A percentile compares a stretch with the other conserved stretches of the same genome.
These are phyloP conservation scores for Tenthredo amoena DNA, from an alignment of 2,888 invertebrate genomes.

Conservation along the genomic window DNA sequence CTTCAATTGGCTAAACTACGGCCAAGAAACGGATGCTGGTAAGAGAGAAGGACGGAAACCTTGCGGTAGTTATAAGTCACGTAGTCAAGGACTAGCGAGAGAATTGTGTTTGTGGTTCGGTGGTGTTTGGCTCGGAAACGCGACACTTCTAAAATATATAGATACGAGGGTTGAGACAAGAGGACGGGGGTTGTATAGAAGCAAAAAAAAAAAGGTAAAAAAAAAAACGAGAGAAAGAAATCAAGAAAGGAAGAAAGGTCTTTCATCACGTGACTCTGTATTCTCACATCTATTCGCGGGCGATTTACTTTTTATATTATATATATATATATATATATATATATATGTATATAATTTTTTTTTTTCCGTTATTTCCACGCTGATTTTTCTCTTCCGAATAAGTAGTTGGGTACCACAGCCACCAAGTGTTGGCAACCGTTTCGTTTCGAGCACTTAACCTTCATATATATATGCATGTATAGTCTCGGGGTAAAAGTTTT, in stretches of 20 bases:
- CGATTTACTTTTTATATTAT: not conserved
- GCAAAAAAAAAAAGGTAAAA: not conserved
- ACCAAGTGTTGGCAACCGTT: constrained; percentile 44
- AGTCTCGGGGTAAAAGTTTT: constrained; percentile 27
- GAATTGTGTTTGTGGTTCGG: not conserved
- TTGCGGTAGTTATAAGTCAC: constrained; percentile 40
- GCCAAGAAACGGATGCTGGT: not conserved
- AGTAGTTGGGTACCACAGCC: not conserved
- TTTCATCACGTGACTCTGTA: constrained; percentile 29
- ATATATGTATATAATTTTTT: no score
- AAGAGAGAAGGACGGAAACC: not conserved
- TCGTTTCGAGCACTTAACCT: constrained; percentile 37
- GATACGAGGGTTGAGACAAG: not conserved
- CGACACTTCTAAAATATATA: constrained; percentile 19
- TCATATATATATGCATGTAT: no score
- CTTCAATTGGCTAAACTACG: not conserved
- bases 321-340: not conserved
- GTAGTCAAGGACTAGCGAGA: constrained; percentile 27
- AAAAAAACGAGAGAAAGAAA: not conserved
- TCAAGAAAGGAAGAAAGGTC: not conserved
- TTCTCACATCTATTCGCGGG: constrained; percentile 18
- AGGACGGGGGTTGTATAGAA: not conserved
- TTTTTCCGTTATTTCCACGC: not conserved
- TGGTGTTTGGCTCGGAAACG: constrained; percentile 17
- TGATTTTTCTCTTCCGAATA: constrained; percentile 19